Evolutionary conservation across 2,888 invertebrate genomes (phyloP).

Genomic region (Trimorus sp.): DNA sequence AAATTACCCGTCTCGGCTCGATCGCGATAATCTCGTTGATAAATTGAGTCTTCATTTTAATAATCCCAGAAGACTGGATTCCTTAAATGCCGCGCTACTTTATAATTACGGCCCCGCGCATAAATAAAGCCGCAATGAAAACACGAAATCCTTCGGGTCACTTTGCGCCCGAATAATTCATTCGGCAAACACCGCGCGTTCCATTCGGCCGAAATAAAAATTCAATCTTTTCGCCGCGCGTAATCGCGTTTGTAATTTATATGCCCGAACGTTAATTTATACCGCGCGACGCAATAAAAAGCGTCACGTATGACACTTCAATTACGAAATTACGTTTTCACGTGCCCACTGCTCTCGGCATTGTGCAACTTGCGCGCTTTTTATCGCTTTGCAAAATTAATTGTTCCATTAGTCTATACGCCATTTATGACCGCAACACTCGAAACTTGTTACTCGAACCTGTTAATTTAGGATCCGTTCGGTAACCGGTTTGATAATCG

Average conservation of each 20-base stretch:
- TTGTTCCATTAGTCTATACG: conserved; percentile 2
- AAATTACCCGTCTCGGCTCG: conserved; percentile 49
- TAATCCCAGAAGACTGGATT: conserved; percentile 66
- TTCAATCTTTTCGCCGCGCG: no score
- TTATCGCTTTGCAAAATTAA: conserved; percentile 1
- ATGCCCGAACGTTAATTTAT: conserved; percentile 2
- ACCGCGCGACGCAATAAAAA: neutral
- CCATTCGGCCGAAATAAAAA: no score
- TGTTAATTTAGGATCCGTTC: neutral
- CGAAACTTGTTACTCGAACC: neutral
- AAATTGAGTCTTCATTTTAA: conserved; percentile 74
- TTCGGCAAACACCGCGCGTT: no score
- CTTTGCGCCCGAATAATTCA: no score
- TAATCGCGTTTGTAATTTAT: no score
- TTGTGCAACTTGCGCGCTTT: neutral
- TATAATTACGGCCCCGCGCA: conserved; percentile 17
- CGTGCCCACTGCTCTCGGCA: neutral
- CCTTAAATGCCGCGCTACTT: conserved; percentile 24
- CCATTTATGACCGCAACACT: neutral
- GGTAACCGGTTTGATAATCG: neutral
- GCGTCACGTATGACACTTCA: conserved; percentile 8
- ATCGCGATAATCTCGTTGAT: conserved; percentile 72
- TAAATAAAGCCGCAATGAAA: conserved; percentile 8
- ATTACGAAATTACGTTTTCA: conserved; percentile 7
- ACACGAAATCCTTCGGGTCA: neutral